phyloP scores from a whole-genome alignment of 2,888 invertebrate species.

The Dermolepida albohirtum region DNA sequence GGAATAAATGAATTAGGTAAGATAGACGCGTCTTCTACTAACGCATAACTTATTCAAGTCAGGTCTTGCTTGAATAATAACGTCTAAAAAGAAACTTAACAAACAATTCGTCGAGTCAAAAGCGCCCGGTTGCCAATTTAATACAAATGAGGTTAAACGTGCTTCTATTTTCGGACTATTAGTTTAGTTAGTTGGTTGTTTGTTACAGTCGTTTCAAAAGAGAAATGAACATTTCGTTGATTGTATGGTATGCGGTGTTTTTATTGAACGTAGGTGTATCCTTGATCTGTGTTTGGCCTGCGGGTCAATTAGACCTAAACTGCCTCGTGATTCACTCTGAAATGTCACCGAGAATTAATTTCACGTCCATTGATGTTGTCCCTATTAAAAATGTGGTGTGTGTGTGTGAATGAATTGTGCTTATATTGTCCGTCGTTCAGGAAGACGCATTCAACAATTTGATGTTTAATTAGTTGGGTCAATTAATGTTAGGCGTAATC shows the following conservation, averaged over 20 bases:
- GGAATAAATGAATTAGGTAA: too few species aligned
- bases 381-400: background rate
- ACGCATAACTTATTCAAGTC: too few species aligned
- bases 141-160: constrained; percentile 34
- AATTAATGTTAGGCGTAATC: too few species aligned
- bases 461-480: too few species aligned
- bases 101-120: constrained; percentile 15
- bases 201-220: constrained; percentile 4
- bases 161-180: constrained; percentile 34
- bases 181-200: constrained; percentile 15
- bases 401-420: background rate
- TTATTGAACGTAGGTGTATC: constrained; percentile 60
- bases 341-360: constrained; percentile 29
- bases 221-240: constrained; percentile 22
- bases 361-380: constrained; percentile 25
- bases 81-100: too few species aligned
- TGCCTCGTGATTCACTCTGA: constrained; percentile 42
- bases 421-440: too few species aligned
- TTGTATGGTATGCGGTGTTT: constrained; percentile 43
- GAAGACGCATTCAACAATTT: too few species aligned
- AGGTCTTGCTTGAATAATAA: too few species aligned
- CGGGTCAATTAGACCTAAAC: constrained; percentile 65
- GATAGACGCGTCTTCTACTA: too few species aligned
- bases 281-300: constrained; percentile 63
- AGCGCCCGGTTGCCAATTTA: constrained; percentile 17